Evolutionary conservation across 2,113 vertebrate genomes (phyloP).

Genomic region (Calidris pugnax): DNA sequence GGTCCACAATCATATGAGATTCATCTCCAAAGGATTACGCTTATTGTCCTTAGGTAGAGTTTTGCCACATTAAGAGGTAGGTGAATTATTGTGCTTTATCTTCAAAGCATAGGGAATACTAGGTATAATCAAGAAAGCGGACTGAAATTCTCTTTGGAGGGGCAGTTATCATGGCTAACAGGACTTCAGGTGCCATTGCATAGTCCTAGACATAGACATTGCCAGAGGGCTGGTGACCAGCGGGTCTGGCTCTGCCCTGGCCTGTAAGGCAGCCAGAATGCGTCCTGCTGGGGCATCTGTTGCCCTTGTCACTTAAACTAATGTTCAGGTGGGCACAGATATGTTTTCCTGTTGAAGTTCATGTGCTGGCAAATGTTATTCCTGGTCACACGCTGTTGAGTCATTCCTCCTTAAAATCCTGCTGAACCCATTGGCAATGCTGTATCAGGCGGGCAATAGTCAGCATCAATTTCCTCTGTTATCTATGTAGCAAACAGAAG

Average conservation of each 20-base stretch:
- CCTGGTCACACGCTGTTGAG: conserved; percentile 35
- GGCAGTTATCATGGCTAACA: not conserved
- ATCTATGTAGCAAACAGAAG: conserved; percentile 23
- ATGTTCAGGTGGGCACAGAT: not conserved
- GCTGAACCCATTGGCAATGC: conserved; percentile 30
- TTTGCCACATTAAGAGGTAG: not conserved
- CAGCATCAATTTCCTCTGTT: conserved; percentile 50
- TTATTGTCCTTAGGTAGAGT: not conserved
- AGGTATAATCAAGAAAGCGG: not conserved
- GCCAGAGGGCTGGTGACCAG: not conserved
- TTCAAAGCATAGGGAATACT: not conserved
- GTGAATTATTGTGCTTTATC: not conserved
- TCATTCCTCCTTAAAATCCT: conserved; percentile 51
- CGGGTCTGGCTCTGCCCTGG: not conserved
- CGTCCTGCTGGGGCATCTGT: not conserved
- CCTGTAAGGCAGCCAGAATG: not conserved
- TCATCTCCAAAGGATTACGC: not conserved
- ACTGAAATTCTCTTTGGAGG: not conserved
- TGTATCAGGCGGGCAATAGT: conserved; percentile 24
- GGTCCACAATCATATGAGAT: not conserved
- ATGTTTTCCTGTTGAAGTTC: conserved; percentile 3
- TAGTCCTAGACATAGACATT: not conserved
- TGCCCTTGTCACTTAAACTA: conserved; percentile 29
- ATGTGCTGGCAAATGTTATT: conserved; percentile 23
- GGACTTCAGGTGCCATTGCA: not conserved